Evolutionary conservation across 2,797 vertebrate species (phyloP), one percentile per base, ranked within the genome.

Genomic region (Pachyuromys duprasi): DNA sequence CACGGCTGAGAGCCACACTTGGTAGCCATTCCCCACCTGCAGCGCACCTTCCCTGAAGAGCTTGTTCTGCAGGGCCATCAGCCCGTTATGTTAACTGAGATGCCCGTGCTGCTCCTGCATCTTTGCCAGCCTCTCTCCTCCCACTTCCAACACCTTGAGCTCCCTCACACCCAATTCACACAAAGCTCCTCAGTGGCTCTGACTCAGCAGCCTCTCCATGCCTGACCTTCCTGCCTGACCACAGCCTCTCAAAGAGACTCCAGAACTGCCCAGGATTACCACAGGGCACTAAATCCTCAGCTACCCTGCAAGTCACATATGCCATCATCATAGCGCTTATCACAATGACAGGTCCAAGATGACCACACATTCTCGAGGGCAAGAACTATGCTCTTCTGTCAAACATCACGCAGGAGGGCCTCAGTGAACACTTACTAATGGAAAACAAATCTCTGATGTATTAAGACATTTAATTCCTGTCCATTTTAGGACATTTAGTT

Each of bases 301-400:
- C 0, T 67, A 14, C 14, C 24, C 24, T 1, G 2, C 22, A 0
- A 5, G 8, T 72, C 70, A 11, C 0, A 3, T 0, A 3, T 0
- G 0, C 53, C 79, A 2, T 36, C 1, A 20, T 2, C 60, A 17
- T 2, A 18, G 70, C 20, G 24, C 49, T 4, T 4, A 1, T 8
- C 9, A 2, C 63, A 69, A 33, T 26, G 33, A n/a, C 49, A 55
- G 22, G 49, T 67, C 28, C 26, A 24, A 5, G 60, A 3, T 69
- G 45, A 39, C 60, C 13, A 26, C 0, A 13, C 5, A 11, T 45
- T 39, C 65, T 36, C 7, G 5, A 18, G 28, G 89, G 63, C 8
- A n/a, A 36, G 81, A 33, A 42, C 22, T 2, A 7, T 0, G 4
- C 45, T 18, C 12, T 33, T 6, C 24, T 49, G 42, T 49, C 42